Percentiles rank a stretch among this genome's conserved stretches.
Conservation (phyloP, 2,113 vertebrate genomes). For the Lampris megalopsis region DNA sequence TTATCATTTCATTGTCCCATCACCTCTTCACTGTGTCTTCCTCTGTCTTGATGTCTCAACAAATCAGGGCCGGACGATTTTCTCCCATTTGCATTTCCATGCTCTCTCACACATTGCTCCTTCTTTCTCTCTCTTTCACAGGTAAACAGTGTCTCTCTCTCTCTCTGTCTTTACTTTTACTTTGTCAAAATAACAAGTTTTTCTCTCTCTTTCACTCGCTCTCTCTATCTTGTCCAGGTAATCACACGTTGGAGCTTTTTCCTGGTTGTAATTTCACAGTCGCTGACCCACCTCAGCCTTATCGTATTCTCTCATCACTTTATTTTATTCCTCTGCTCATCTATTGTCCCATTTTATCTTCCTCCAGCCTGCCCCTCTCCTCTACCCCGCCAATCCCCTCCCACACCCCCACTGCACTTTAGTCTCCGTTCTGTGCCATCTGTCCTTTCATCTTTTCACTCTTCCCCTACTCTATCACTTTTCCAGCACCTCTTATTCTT, state of each 20-base stretch:
- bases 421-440: too few species aligned
- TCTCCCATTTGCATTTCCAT: neutral
- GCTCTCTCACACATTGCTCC: neutral
- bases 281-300: conserved; percentile 18
- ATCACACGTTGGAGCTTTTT: neutral
- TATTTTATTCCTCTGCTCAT: conserved; percentile 26
- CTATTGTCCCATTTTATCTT: neutral
- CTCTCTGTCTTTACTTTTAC: neutral
- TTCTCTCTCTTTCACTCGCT: neutral
- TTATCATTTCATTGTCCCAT: too few species aligned
- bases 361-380: neutral
- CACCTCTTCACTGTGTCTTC: too few species aligned
- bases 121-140: neutral
- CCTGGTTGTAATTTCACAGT: conserved; percentile 51
- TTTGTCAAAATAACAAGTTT: neutral
- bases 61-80: neutral
- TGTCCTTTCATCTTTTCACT: too few species aligned
- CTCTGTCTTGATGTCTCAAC: too few species aligned
- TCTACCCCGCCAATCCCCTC: too few species aligned
- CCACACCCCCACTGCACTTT: too few species aligned
- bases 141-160: neutral
- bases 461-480: too few species aligned
- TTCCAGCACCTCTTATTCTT: too few species aligned
- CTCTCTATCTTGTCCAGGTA: neutral
- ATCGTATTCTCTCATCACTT: conserved; percentile 5